Conservation (phyloP, 2,888 invertebrate species). For the Timema cristinae region DNA sequence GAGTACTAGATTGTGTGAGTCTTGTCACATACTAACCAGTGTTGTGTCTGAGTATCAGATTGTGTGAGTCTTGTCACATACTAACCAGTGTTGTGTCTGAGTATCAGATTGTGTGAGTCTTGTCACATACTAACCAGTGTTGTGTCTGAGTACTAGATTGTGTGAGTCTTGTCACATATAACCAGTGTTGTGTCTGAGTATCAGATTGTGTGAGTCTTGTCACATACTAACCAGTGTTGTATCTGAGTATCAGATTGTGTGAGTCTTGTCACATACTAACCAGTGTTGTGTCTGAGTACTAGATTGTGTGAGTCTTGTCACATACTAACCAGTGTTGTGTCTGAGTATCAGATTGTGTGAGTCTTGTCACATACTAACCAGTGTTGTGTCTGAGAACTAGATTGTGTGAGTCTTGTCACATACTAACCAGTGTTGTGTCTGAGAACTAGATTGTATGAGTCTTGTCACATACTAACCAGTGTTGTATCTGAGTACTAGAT, state of each 20-base stretch:
- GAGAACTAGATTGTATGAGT: constrained; percentile 45
- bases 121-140: constrained; percentile 48
- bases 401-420: constrained; percentile 35
- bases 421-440: constrained; percentile 56
- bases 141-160: constrained; percentile 52
- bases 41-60: constrained; percentile 53
- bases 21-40: constrained; percentile 46
- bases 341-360: constrained; percentile 48
- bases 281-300: constrained; percentile 58
- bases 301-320: constrained; percentile 37
- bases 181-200: constrained; percentile 59
- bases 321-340: constrained; percentile 53
- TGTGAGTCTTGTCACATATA: constrained; percentile 29
- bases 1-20: constrained; percentile 45
- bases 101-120: constrained; percentile 41
- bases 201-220: constrained; percentile 38
- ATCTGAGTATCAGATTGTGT: constrained; percentile 50
- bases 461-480: constrained; percentile 46
- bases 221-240: constrained; percentile 52
- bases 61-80: constrained; percentile 32
- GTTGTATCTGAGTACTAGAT: constrained; percentile 53
- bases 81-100: constrained; percentile 58
- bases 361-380: constrained; percentile 40
- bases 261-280: constrained; percentile 37
- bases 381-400: constrained; percentile 57